Evolutionary conservation across 2,113 vertebrate species (phyloP).

Genomic region (Phoenicopterus ruber): DNA sequence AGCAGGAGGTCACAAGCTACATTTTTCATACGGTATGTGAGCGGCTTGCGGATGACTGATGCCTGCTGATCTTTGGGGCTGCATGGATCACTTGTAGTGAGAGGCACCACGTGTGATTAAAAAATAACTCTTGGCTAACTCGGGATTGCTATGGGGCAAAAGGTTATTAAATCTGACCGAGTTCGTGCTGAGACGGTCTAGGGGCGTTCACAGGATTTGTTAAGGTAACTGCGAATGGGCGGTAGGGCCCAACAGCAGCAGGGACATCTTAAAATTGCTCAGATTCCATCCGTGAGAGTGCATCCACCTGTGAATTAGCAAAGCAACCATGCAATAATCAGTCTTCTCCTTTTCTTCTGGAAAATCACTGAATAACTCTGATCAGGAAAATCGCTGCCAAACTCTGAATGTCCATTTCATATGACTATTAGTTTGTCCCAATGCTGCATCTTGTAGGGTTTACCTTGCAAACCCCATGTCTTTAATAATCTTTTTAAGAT

Average conservation of each 20-base stretch:
- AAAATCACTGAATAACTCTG: neutral
- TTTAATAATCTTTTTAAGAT: neutral
- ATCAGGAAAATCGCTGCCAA: neutral
- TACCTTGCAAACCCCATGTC: neutral
- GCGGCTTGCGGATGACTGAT: slow-evolving; percentile 18
- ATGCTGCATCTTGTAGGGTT: neutral
- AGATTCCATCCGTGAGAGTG: neutral
- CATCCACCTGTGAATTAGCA: neutral
- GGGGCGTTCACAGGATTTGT: neutral
- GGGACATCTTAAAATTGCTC: neutral
- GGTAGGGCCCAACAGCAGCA: neutral
- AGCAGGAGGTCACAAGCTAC: slow-evolving; percentile 11
- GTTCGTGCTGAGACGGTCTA: neutral
- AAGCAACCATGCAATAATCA: neutral
- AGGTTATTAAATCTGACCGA: neutral
- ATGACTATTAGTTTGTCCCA: neutral
- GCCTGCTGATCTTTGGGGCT: slow-evolving; percentile 31
- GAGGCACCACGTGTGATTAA: neutral
- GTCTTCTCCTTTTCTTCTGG: neutral
- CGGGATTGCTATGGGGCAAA: neutral
- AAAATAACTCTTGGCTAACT: neutral
- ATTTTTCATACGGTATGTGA: neutral
- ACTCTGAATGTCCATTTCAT: neutral
- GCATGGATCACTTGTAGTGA: slow-evolving; percentile 36
- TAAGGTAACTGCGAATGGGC: neutral